Evolutionary conservation across 2,113 vertebrate species (phyloP), one percentile per base, ranked within the genome.

Genomic region (Elachura formosa): DNA sequence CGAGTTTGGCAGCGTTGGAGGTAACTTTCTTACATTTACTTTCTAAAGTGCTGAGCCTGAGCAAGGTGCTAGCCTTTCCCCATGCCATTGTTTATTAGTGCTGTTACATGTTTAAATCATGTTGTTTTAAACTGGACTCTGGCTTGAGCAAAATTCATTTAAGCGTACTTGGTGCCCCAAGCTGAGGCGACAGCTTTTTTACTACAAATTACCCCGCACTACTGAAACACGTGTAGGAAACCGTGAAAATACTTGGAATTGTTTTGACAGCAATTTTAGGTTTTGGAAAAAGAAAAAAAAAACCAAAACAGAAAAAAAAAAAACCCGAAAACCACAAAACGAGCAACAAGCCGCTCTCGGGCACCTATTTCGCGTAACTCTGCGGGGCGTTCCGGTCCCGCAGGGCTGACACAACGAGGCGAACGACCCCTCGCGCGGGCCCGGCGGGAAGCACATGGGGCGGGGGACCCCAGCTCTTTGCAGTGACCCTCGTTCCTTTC

Each of bases 11-110:
- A 68, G 49, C 6, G 1, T 3, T 26, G 26, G 55, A 66, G 29
- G 34, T 49, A 45, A 23, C 14, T 48, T 49, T 14, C 9, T 76
- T 21, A 3, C 10, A 17, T 19, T 67, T 67, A 9, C 6, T 31
- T 71, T 21, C 31, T 20, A 4, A 54, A 43, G 3, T 11, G 19
- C 34, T 40, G 48, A 51, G 16, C 11, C 20, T 5, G 6, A 26
- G 41, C 0, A 2, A 51, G 29, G 64, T 3, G 40, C 68, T 24
- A 26, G 22, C 41, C 68, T 41, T 23, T 29, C 31, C 34, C 14
- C 20, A 16, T 0, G 0, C 6, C 2, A 10, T 2, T 18, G 3
- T 18, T 20, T 14, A 6, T 38, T 23, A 45, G 10, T 11, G 8
- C 24, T 16, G 6, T 9, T 46, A 48, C 3, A 4, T 12, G 31